These are phyloP conservation scores for Lochmaea crataegi DNA, from an alignment of 2,888 invertebrate genomes.

Conservation along the genomic window DNA sequence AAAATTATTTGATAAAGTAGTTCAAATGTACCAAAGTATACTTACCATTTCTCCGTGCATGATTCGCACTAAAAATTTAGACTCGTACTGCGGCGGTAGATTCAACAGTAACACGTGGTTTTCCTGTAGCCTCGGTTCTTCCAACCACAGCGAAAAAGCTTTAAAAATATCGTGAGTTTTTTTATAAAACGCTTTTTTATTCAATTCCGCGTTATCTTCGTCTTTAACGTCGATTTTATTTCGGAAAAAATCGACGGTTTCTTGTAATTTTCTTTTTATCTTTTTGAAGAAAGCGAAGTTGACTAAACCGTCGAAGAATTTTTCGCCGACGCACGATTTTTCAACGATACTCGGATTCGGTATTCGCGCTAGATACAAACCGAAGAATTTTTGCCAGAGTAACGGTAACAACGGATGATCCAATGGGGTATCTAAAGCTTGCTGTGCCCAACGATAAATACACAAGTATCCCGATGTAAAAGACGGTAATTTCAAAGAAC, in stretches of 20 bases:
- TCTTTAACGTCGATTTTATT: slow-evolving; percentile 62
- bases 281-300: slow-evolving; percentile 75
- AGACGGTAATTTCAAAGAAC: slow-evolving; percentile 67
- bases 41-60: slow-evolving; percentile 71
- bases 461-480: slow-evolving; percentile 71
- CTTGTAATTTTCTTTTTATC: slow-evolving; percentile 75
- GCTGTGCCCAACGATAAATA: slow-evolving; percentile 81
- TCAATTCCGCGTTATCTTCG: slow-evolving; percentile 55
- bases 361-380: slow-evolving; percentile 74
- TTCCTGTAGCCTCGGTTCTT: slow-evolving; percentile 81
- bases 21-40: background rate
- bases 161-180: slow-evolving; percentile 59
- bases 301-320: slow-evolving; percentile 79
- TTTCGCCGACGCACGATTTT: slow-evolving; percentile 76
- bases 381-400: slow-evolving; percentile 83
- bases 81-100: slow-evolving; percentile 79
- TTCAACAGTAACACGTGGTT: slow-evolving; percentile 74
- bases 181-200: slow-evolving; percentile 57
- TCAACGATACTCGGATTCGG: slow-evolving; percentile 67
- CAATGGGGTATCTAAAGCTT: slow-evolving; percentile 75
- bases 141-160: slow-evolving; percentile 80
- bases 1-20: background rate
- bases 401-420: slow-evolving; percentile 78
- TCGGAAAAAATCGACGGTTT: slow-evolving; percentile 70
- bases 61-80: slow-evolving; percentile 72